Conservation (phyloP, 2,797 vertebrate species). For the Momotus momota region DNA sequence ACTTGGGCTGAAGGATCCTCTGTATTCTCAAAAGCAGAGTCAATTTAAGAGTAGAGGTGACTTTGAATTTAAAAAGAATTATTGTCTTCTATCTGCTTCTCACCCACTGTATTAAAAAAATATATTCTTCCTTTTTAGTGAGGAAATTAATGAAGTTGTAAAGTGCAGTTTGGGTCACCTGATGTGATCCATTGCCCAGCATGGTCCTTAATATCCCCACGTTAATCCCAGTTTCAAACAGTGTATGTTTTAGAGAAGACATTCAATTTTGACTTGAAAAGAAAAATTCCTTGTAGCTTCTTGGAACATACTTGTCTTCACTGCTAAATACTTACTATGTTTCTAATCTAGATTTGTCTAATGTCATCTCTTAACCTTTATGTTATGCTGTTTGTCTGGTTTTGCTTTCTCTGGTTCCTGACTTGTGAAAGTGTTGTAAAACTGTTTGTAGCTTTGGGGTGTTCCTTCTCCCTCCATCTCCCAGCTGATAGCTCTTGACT, state of each 20-base stretch:
- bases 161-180: neutral
- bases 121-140: neutral
- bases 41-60: neutral
- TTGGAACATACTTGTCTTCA: neutral
- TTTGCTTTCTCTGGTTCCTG: neutral
- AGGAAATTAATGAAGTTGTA: neutral
- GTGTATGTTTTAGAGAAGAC: neutral
- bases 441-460: neutral
- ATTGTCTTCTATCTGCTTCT: neutral
- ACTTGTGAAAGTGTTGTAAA: neutral
- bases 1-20: neutral
- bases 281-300: neutral
- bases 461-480: neutral
- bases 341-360: neutral
- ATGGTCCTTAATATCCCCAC: neutral
- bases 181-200: neutral
- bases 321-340: neutral
- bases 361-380: neutral
- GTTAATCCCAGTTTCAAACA: neutral
- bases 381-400: neutral
- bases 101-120: neutral
- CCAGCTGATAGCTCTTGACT: neutral
- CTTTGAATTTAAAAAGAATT: neutral
- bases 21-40: neutral
- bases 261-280: neutral